Evolutionary conservation across 1,140 invertebrate genomes (phyloP), one percentile per base, ranked within the genome.

Genomic region (Seison nebaliae): DNA sequence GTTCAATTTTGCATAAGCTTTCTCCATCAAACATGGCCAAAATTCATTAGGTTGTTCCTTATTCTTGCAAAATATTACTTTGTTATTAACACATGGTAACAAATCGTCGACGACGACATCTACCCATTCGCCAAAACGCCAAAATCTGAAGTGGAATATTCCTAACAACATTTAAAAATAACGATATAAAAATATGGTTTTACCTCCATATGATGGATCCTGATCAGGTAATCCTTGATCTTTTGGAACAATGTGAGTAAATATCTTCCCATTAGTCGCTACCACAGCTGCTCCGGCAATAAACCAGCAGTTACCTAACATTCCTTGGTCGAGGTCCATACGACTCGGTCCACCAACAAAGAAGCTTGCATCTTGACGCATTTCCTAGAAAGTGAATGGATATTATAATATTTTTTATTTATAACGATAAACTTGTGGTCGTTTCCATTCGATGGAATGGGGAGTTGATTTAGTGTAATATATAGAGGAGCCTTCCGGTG

Each of bases 11-110:
- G 62, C 60, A 46, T 62, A 62, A 6, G 62, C 62, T 48, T 65
- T 65, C 46, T 65, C 63, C 7, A 65, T 38, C 0, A 65, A 47
- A 0, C 63, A 54, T 11, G 59, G 52, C 64, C 64, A 65, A 44
- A 64, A 65, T 46, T 65, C 64, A 24, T 49, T 51, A 29, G 26
- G 19, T 12, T 12, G 16, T 19, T 40, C 31, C 20, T 28, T 28
- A 21, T 40, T 40, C 23, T 33, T 33, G 29, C 31, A 40, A 35
- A 40, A 40, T 28, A 40, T 28, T 7, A 40, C 16, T 29, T 20
- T 34, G 19, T 33, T 24, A 29, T 35, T 24, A 11, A 20, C 30
- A n/a, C 53, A 53, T 5, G 63, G 63, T 21, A 65, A 46, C 15
- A 52, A 43, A 46, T 65, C 62, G 38, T 64, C 62, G 11, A 65